Conservation (phyloP, 92 coral and sea anemone genomes). For the Paramuricea clavata region DNA sequence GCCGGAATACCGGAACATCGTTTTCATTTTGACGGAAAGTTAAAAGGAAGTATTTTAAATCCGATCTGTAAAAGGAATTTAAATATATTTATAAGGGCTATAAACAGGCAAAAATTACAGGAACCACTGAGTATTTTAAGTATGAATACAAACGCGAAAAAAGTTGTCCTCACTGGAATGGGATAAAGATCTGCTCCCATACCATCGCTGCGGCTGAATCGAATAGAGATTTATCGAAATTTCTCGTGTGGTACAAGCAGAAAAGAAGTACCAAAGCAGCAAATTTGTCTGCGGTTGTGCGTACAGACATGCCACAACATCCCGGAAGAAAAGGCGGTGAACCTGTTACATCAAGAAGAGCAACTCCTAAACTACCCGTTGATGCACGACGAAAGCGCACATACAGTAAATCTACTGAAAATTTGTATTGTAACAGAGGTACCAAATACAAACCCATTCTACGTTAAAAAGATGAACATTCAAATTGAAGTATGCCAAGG, state of each 20-base stretch:
- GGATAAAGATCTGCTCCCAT: no score
- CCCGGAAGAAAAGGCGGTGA: conserved; percentile 63
- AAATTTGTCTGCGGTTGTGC: conserved; percentile 49
- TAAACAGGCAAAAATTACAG: no score
- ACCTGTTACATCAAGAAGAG: conserved; percentile 39
- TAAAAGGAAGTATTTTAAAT: background rate
- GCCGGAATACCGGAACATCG: background rate
- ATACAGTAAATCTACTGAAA: conserved; percentile 37
- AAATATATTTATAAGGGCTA: background rate
- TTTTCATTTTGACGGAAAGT: no score
- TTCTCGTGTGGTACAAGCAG: conserved; percentile 31
- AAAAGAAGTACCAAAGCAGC: conserved; percentile 26
- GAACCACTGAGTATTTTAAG: no score
- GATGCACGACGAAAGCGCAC: conserved; percentile 51
- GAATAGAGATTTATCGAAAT: conserved; percentile 34
- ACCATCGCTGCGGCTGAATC: conserved; percentile 29
- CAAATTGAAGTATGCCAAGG: conserved; percentile 59
- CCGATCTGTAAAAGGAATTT: background rate
- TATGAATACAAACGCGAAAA: no score
- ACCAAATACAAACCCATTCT: no score
- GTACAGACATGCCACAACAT: conserved; percentile 53
- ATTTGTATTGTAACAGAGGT: no score
- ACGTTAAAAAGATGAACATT: conserved; percentile 32
- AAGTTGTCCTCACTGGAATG: no score
- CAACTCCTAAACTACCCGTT: conserved; percentile 40